Evolutionary conservation across 2,113 vertebrate species (phyloP).

Genomic region (Ctenomys sociabilis): DNA sequence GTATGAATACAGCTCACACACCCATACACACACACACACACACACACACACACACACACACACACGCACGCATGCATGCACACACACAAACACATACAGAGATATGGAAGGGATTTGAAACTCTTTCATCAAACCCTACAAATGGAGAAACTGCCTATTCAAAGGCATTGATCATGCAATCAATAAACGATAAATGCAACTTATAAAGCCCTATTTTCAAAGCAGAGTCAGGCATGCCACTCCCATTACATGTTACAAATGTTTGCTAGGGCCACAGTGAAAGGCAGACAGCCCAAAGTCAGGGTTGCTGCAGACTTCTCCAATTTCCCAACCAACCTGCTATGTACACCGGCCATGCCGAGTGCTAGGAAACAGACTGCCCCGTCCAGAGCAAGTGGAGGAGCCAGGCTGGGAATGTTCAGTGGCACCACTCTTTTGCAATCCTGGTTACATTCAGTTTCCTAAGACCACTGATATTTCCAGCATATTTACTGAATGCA

Average conservation of each 20-base stretch:
- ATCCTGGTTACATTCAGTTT: background rate
- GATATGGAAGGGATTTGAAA: background rate
- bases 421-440: accelerated
- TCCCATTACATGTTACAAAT: accelerated
- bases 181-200: too few species aligned
- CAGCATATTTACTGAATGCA: accelerated
- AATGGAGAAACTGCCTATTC: background rate
- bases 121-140: too few species aligned
- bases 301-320: accelerated
- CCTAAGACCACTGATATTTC: accelerated
- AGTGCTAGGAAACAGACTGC: accelerated
- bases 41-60: too few species aligned
- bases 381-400: background rate
- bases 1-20: accelerated
- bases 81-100: too few species aligned
- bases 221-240: background rate
- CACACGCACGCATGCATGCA: too few species aligned
- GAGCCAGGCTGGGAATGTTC: too few species aligned
- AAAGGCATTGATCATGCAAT: accelerated
- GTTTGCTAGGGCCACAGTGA: background rate
- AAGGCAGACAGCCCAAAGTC: background rate
- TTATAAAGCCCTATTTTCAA: background rate
- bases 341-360: accelerated
- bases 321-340: background rate
- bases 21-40: background rate